Evolutionary conservation across 2,113 vertebrate species (phyloP).

Genomic region (Euleptes europaea): DNA sequence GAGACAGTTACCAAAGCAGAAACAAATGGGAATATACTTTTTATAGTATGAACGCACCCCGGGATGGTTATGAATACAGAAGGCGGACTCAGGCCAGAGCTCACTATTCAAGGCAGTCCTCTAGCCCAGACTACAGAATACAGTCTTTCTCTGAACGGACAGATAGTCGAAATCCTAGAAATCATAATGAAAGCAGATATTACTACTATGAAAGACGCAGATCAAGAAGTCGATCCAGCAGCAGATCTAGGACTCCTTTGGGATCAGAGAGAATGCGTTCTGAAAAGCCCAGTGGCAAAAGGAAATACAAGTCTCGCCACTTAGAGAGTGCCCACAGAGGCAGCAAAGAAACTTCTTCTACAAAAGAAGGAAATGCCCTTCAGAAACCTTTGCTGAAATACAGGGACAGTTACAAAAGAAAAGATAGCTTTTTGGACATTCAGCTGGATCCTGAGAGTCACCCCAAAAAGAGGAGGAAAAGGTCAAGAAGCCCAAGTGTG

Average conservation of each 20-base stretch:
- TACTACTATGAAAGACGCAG: constrained; percentile 71
- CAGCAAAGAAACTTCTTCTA: constrained; percentile 26
- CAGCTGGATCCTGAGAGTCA: constrained; percentile 72
- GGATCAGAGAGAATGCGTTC: constrained; percentile 66
- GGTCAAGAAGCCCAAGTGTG: constrained; percentile 80
- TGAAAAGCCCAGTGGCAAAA: constrained; percentile 89
- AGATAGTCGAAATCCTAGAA: constrained; percentile 71
- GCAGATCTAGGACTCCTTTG: constrained; percentile 74
- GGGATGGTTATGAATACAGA: constrained; percentile 72
- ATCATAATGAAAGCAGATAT: constrained; percentile 73
- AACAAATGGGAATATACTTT: constrained; percentile 77
- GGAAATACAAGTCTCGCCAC: constrained; percentile 91
- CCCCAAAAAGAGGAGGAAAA: constrained; percentile 77
- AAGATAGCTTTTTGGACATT: constrained; percentile 67
- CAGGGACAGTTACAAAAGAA: constrained; percentile 64
- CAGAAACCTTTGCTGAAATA: constrained; percentile 66
- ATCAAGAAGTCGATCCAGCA: constrained; percentile 82
- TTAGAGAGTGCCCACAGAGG: constrained; percentile 74
- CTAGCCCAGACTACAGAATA: constrained; percentile 72
- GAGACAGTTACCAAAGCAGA: constrained; percentile 69
- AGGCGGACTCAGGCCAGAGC: constrained; percentile 64
- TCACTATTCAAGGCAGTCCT: constrained; percentile 75
- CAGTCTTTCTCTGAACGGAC: constrained; percentile 74
- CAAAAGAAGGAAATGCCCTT: constrained; percentile 55
- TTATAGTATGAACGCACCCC: constrained; percentile 73